These are phyloP conservation scores for Phenganax stokvisi DNA, from an alignment of 92 coral and sea anemone genomes.

Conservation along the genomic window DNA sequence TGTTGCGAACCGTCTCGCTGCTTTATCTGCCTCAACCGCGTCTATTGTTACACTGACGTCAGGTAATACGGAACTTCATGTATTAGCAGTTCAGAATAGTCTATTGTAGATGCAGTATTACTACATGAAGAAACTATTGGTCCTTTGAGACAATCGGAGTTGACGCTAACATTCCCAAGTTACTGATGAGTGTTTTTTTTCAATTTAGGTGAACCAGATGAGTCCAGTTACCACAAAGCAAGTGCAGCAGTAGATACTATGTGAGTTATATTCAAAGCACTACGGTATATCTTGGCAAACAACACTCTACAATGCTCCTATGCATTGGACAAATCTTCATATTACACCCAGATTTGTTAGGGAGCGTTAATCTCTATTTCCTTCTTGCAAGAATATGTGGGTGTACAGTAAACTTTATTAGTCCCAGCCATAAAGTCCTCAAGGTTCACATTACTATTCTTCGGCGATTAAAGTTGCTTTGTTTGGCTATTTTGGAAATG, in stretches of 20 bases:
- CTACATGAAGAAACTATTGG: background rate
- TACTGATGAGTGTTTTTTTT: background rate
- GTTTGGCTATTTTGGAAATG: too few species aligned
- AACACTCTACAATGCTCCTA: background rate
- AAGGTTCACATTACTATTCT: too few species aligned
- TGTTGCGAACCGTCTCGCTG: slow-evolving; percentile 92
- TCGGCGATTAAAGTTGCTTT: too few species aligned
- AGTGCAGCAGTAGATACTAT: slow-evolving; percentile 97
- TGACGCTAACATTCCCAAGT: background rate
- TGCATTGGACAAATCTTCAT: too few species aligned
- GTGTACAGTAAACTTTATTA: too few species aligned
- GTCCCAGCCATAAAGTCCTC: too few species aligned
- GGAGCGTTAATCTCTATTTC: too few species aligned
- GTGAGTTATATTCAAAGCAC: slow-evolving; percentile 45
- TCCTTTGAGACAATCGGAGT: too few species aligned
- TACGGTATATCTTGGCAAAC: too few species aligned
- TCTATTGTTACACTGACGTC: slow-evolving; percentile 93
- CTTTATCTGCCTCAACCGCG: slow-evolving; percentile 95
- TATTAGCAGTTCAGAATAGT: too few species aligned
- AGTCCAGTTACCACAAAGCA: slow-evolving; percentile 91
- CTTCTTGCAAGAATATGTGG: too few species aligned
- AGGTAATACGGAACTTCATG: slow-evolving; percentile 48
- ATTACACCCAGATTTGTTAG: too few species aligned
- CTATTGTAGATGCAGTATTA: background rate
- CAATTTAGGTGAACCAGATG: slow-evolving; percentile 85